Evolutionary conservation across 2,797 vertebrate species (phyloP), one percentile per base, ranked within the genome.

Genomic region (Liparis tanakae): DNA sequence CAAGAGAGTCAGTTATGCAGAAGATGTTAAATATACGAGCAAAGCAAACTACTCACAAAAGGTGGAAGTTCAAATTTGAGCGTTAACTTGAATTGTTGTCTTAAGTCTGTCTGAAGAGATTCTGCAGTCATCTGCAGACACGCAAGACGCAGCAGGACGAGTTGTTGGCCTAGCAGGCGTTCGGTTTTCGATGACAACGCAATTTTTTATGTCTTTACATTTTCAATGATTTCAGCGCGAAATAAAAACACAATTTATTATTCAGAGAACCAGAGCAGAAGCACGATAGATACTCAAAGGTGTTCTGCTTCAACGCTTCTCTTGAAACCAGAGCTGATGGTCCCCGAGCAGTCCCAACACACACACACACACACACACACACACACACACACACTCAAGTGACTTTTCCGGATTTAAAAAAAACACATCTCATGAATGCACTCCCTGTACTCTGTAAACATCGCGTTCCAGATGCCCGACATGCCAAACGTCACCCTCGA

Each of bases 401-500:
- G 30, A 76, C 58, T 41, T 51, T 20, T 30, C 33, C 41, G 1
- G 18, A 50, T 59, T 13, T 61, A 41, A 25, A 50, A 74, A 72
- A 63, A 37, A 79, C 63, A 58, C 48, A 58, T 33, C 20, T 54
- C 39, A 58, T 61, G 34, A 33, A 61, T 41, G n/a, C 59, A 54
- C 62, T 61, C 41, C 61, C 53, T 59, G 43, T 7, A n/a, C 54
- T 56, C 15, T 33, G 54, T 30, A 30, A 30, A 30, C 4, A 56
- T 13, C 61, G 41, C 6, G 18, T 51, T 68, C 39, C 74, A 82
- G 65, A 69, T 75, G 60, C 56, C 67, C 59, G 59, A 61, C 33
- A 56, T 57, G 46, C 69, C 59, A 70, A 74, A 69, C 64, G 7
- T 1, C 39, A n/a, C 10, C 51, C 58, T 10, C 1, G 1, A 44